These are phyloP conservation scores for Tetrao urogallus DNA, from an alignment of 2,113 vertebrate genomes.

Conservation along the genomic window DNA sequence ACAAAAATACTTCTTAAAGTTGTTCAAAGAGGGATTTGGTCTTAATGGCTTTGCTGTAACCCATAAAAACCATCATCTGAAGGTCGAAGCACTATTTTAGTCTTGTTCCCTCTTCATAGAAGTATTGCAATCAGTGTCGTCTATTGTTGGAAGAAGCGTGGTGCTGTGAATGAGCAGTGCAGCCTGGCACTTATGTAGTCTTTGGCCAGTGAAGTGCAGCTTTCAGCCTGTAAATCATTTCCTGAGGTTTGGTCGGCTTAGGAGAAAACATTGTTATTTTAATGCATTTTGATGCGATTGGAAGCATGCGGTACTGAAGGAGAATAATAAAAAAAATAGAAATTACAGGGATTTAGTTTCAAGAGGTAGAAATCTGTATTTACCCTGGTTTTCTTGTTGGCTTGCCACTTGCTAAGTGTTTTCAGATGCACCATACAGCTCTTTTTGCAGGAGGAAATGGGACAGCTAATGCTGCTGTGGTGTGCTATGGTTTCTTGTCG, in stretches of 20 bases:
- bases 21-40: not conserved
- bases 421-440: not conserved
- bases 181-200: not conserved
- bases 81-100: not conserved
- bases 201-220: not conserved
- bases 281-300: constrained; percentile 46
- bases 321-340: not conserved
- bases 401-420: not conserved
- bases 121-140: not conserved
- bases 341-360: constrained; percentile 30
- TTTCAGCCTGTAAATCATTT: not conserved
- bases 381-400: not conserved
- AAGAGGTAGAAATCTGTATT: not conserved
- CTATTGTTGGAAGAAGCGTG: not conserved
- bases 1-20: not conserved
- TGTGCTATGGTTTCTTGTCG: not conserved
- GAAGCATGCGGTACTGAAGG: constrained; percentile 18
- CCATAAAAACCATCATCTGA: not conserved
- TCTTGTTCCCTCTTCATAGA: not conserved
- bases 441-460: not conserved
- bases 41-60: not conserved
- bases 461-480: not conserved
- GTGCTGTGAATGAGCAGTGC: not conserved
- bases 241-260: not conserved
- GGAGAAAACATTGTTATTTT: constrained; percentile 30